Evolutionary conservation across 1,140 invertebrate species (phyloP), one percentile per base, ranked within the genome.

Genomic region (Aethina tumida): DNA sequence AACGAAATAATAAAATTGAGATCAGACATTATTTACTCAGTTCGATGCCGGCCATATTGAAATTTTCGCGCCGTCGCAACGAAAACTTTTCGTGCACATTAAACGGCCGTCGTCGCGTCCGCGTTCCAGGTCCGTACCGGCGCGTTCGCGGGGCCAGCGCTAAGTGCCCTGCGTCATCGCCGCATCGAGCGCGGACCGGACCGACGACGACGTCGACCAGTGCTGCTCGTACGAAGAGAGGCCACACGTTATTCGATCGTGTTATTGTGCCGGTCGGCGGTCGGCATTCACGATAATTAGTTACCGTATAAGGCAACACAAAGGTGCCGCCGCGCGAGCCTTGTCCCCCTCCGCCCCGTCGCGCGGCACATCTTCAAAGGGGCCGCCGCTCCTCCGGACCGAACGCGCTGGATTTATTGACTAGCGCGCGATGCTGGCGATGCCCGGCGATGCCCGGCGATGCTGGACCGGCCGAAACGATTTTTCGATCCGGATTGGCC

Each of bases 281-380:
- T 27, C 44, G 53, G 45, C 52, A 39, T 33, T 25, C 40, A 36
- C 47, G 53, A 57, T 63, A 62, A 62, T 62, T 63, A 60, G 56
- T 56, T 58, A 44, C 60, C 60, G 38, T 60, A 62, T 60, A 62
- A 49, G 60, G 59, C 44, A 55, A 35, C 50, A 60, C 58, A 63
- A 63, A 63, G 60, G 50, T 18, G 39, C 60, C 49, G 59, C 60
- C 58, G 56, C 51, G 49, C 55, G 50, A 56, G 49, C 55, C 48
- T 35, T 29, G 26, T 21, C 39, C 41, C 48, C 37, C 27, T 45
- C 35, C 30, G 13, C 42, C 45, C 45, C 48, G 39, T 34, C 24
- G 26, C 41, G 26, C 41, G 37, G 15, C 22, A 24, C 32, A 20
- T 39, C 27, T 28, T 42, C 47, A 50, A 55, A 53, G 35, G 35